Evolutionary conservation across 2,113 vertebrate species (phyloP).

Genomic region (Narcine bancroftii): DNA sequence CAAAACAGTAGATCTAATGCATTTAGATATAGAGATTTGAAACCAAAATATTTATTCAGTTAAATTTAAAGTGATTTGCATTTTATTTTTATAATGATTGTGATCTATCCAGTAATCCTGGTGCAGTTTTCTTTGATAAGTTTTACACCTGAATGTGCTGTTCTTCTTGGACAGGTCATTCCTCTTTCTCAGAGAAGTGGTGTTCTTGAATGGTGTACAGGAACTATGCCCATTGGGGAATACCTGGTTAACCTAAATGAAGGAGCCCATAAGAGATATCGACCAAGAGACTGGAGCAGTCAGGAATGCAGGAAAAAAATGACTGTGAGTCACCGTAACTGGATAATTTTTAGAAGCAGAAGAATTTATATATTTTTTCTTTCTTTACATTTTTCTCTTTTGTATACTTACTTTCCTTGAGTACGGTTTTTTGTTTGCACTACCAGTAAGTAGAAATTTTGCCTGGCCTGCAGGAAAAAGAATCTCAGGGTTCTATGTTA

Average conservation of each 20-base stretch:
- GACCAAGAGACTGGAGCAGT: constrained; percentile 66
- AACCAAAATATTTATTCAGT: background rate
- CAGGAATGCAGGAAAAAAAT: constrained; percentile 69
- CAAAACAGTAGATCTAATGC: background rate
- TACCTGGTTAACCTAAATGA: constrained; percentile 69
- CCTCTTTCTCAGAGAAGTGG: constrained; percentile 91
- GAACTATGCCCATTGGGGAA: constrained; percentile 84
- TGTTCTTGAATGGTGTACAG: constrained; percentile 90
- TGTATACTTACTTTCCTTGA: too few species aligned
- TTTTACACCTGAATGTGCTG: background rate
- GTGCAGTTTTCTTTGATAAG: background rate
- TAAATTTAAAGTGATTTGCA: background rate
- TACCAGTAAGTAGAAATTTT: too few species aligned
- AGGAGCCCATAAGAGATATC: constrained; percentile 84
- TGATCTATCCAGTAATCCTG: background rate
- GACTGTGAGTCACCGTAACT: constrained; percentile 60
- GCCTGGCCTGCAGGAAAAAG: too few species aligned
- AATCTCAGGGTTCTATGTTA: too few species aligned
- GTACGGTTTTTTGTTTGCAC: too few species aligned
- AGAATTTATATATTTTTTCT: too few species aligned
- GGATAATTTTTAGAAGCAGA: background rate
- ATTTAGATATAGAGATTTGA: background rate
- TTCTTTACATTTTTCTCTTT: too few species aligned
- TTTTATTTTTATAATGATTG: background rate
- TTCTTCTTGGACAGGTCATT: constrained; percentile 67